phyloP scores from a whole-genome alignment of 2,888 invertebrate species.

The Unio pictorum region DNA sequence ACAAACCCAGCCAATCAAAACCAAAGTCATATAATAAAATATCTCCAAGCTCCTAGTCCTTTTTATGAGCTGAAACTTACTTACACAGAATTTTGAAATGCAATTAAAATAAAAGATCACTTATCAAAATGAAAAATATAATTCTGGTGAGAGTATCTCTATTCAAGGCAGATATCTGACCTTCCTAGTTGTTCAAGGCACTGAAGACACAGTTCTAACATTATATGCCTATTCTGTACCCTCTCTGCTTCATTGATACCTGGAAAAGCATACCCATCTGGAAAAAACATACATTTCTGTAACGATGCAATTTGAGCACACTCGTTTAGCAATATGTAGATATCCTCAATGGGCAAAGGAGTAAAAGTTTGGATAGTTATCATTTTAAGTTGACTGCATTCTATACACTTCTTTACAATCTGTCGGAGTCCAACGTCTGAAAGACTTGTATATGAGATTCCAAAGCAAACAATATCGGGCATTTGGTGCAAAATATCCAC shows the following conservation, averaged over 20 bases:
- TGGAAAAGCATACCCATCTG: constrained; percentile 63
- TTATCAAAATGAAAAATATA: too few species aligned
- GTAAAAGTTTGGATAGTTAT: constrained; percentile 59
- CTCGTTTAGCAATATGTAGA: constrained; percentile 42
- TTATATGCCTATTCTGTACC: too few species aligned
- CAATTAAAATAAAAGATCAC: too few species aligned
- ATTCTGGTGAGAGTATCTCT: neutral
- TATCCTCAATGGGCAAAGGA: constrained; percentile 46
- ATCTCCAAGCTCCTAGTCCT: too few species aligned
- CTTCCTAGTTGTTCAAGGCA: constrained; percentile 28
- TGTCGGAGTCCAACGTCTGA: constrained; percentile 37
- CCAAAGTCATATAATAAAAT: too few species aligned
- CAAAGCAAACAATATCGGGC: constrained; percentile 47
- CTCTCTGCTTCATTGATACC: constrained; percentile 37
- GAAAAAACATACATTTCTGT: constrained; percentile 57
- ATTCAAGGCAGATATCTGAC: constrained; percentile 39
- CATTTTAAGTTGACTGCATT: constrained; percentile 47
- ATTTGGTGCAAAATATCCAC: constrained; percentile 33
- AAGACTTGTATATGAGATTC: constrained; percentile 53
- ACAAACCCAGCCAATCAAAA: too few species aligned
- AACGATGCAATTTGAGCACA: constrained; percentile 43
- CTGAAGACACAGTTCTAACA: constrained; percentile 21
- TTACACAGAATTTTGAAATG: too few species aligned
- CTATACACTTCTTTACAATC: constrained; percentile 42
- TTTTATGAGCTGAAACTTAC: too few species aligned